Evolutionary conservation across 1,140 invertebrate genomes (phyloP).

Genomic region (Colletes gigas): DNA sequence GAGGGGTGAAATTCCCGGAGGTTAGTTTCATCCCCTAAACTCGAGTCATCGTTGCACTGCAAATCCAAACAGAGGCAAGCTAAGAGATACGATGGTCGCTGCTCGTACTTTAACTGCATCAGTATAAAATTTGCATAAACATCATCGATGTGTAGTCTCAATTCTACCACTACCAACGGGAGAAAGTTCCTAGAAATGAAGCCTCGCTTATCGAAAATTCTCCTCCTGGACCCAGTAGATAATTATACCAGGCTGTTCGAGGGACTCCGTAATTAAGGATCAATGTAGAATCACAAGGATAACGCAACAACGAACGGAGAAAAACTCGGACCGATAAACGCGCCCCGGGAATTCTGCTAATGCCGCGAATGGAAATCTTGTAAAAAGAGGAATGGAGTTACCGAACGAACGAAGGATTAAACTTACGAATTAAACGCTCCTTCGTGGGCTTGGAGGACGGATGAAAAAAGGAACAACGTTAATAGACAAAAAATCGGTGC

Average conservation of each 20-base stretch:
- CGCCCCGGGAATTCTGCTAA: neutral
- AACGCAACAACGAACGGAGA: neutral
- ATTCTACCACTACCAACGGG: no score
- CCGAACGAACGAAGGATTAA: constrained; percentile 9
- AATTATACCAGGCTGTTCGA: neutral
- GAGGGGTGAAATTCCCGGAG: no score
- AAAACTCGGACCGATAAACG: neutral
- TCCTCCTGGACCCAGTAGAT: neutral
- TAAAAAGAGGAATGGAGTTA: neutral
- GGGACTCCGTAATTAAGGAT: constrained; percentile 13
- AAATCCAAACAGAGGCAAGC: no score
- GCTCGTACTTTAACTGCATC: no score
- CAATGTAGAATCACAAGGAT: constrained; percentile 11
- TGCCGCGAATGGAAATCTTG: neutral
- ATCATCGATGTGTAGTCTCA: no score
- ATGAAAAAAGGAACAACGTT: neutral
- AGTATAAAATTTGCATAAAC: no score
- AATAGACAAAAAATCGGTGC: constrained; percentile 11
- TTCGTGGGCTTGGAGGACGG: neutral
- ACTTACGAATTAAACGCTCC: constrained; percentile 1
- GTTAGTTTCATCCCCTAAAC: no score
- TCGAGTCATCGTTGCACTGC: no score
- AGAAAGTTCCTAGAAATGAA: neutral
- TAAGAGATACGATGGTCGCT: no score
- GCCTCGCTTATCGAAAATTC: neutral